Conservation (phyloP, 2,888 invertebrate species). For the Amblyteles armatorius region DNA sequence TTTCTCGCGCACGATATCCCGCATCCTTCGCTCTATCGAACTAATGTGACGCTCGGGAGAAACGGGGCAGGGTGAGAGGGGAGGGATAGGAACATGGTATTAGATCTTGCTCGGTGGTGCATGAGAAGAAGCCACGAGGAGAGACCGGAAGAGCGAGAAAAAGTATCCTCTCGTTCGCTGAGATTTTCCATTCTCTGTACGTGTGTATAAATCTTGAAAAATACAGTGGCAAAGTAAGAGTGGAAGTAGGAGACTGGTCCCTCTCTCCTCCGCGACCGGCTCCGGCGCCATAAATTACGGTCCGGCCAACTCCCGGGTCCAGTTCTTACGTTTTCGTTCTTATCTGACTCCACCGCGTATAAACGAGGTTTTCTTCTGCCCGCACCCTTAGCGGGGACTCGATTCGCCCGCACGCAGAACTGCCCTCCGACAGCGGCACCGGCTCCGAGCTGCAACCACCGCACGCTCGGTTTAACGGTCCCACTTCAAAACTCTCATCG, state of each 20-base stretch:
- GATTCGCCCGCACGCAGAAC: slow-evolving; percentile 26
- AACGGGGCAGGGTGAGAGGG: slow-evolving; percentile 36
- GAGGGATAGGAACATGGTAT: slow-evolving; percentile 15
- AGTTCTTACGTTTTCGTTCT: slow-evolving; percentile 67
- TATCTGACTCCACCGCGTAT: slow-evolving; percentile 63
- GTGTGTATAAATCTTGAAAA: slow-evolving; percentile 13
- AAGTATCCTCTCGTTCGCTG: slow-evolving; percentile 37
- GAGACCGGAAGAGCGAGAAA: slow-evolving; percentile 23
- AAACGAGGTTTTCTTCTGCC: slow-evolving; percentile 58
- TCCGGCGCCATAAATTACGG: slow-evolving; percentile 62
- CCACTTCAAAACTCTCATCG: slow-evolving; percentile 65
- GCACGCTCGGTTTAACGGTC: slow-evolving; percentile 61
- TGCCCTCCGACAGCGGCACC: neutral
- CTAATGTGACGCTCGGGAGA: slow-evolving; percentile 57
- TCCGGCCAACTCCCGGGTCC: slow-evolving; percentile 61
- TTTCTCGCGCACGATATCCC: slow-evolving; percentile 53
- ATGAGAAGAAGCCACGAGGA: slow-evolving; percentile 55
- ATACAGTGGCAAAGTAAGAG: slow-evolving; percentile 41
- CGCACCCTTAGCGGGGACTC: slow-evolving; percentile 4
- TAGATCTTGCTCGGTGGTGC: slow-evolving; percentile 68
- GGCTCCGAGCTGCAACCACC: slow-evolving; percentile 27
- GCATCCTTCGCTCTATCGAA: slow-evolving; percentile 48
- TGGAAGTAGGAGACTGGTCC: slow-evolving; percentile 30
- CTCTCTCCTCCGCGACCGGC: slow-evolving; percentile 14
- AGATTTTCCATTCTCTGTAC: slow-evolving; percentile 46